Evolutionary conservation across 1,140 invertebrate species (phyloP).

Genomic region (Portunus trituberculatus): DNA sequence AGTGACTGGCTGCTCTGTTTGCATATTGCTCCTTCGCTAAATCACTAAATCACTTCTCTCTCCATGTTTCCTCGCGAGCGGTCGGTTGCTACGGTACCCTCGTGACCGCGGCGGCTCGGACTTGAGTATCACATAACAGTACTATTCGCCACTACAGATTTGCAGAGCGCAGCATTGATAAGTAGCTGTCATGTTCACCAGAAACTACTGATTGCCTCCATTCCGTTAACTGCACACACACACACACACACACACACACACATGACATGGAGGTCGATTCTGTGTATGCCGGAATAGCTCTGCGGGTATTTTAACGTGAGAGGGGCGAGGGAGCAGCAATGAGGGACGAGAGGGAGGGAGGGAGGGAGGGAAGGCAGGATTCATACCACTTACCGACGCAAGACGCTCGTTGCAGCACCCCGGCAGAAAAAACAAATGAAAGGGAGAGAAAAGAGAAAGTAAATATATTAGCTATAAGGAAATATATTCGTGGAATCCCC

Average conservation of each 20-base stretch:
- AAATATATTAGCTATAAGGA: neutral
- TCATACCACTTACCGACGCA: neutral
- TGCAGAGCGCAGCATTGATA: neutral
- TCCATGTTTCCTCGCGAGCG: neutral
- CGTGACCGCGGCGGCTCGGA: neutral
- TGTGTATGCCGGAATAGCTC: neutral
- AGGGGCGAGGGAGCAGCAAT: neutral
- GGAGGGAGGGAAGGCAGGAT: neutral
- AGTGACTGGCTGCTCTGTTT: neutral
- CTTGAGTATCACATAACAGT: neutral
- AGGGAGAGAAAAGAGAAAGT: neutral
- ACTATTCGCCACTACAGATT: neutral
- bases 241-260: neutral
- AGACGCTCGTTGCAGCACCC: neutral
- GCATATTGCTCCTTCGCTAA: neutral
- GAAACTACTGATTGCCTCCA: neutral
- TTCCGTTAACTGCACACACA: neutral
- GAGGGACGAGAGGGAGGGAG: neutral
- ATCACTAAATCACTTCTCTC: neutral
- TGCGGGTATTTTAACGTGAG: slow-evolving; percentile 1
- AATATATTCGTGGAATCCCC: slow-evolving; percentile 17
- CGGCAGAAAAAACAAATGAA: neutral
- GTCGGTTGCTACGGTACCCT: no score
- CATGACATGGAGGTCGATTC: slow-evolving; percentile 8
- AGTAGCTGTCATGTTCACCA: neutral